These are phyloP conservation scores for Dasypolia templi DNA, from an alignment of 2,888 invertebrate species.

Conservation along the genomic window DNA sequence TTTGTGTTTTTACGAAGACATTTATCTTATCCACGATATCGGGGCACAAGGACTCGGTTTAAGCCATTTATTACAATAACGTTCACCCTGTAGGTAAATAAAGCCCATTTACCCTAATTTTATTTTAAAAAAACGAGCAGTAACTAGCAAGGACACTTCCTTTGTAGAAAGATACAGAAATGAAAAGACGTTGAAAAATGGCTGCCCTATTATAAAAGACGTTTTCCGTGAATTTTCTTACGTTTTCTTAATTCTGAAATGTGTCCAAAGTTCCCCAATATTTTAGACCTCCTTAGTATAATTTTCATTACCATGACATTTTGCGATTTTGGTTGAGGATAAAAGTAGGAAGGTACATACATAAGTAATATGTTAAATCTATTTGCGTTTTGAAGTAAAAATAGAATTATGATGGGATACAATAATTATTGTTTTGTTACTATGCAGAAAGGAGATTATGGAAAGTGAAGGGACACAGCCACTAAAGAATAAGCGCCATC, in stretches of 20 bases:
- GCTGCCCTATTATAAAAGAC: conserved; percentile 34
- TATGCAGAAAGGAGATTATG: background rate
- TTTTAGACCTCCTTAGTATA: conserved; percentile 59
- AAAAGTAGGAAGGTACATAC: background rate
- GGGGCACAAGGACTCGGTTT: conserved; percentile 52
- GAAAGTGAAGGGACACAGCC: background rate
- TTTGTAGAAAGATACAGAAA: conserved; percentile 57
- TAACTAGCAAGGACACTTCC: conserved; percentile 49
- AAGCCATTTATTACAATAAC: conserved; percentile 68
- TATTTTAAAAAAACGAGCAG: conserved; percentile 48
- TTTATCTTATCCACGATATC: conserved; percentile 63
- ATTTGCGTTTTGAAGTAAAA: conserved; percentile 14
- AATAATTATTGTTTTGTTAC: background rate
- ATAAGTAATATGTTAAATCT: conserved; percentile 27
- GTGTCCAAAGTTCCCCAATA: conserved; percentile 66
- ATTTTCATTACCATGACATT: conserved; percentile 58
- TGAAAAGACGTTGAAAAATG: conserved; percentile 58
- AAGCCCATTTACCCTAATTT: conserved; percentile 42
- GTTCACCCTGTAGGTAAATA: conserved; percentile 55
- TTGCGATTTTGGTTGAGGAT: conserved; percentile 26
- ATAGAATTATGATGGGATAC: background rate
- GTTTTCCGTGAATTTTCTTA: conserved; percentile 49
- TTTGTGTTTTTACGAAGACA: conserved; percentile 56
- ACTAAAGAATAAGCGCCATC: background rate
- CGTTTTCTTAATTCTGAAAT: conserved; percentile 59